Base-by-base conservation (phyloP, 2,113 vertebrate genomes). In the Thunnus maccoyii region DNA sequence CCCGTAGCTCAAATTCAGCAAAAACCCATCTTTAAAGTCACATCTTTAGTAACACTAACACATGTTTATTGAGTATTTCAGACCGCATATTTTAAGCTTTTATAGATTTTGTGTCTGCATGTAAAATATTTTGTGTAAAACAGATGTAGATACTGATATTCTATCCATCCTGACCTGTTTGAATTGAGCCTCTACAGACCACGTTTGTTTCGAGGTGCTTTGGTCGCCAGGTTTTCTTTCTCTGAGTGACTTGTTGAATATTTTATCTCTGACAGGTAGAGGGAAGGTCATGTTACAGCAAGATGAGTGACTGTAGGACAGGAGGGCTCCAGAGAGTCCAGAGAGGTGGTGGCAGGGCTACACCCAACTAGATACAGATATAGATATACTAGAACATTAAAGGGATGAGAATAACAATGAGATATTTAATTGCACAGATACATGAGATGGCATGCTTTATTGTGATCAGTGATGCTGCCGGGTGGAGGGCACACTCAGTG, bases 161-260 rank as follows among this genome's bases (percentile, higher is more conserved):
- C 27, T 62, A 15, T 3, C n/a, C 48, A 12, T 27, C 22, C 61
- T 56, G 61, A 57, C 44, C 22, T 50, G 25, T 55, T 65, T 48
- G 16, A 50, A 12, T 36, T 14, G 9, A 72, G 68, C 25, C 36
- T 64, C 5, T 22, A 14, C 18, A 47, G 4, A 67, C 32, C 73
- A n/a, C 32, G 61, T 52, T 50, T 58, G 72, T 61, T 61, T 56
- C 17, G 16, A 20, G 66, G 50, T 27, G 58, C 54, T 66, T 22
- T 1, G 2, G 12, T 20, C 41, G 5, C 63, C 72, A 66, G 70
- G 66, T 71, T 86, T 46, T 48, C 76, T 69, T 62, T 73, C 20
- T 72, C 63, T 17, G 30, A 61, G 47, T 25, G 8, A 67, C 71
- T 67, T 80, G 85, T 52, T 93, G 75, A 94, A 93, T 93, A 89